Conservation (phyloP, 2,797 vertebrate species). For the Iguana delicatissima region DNA sequence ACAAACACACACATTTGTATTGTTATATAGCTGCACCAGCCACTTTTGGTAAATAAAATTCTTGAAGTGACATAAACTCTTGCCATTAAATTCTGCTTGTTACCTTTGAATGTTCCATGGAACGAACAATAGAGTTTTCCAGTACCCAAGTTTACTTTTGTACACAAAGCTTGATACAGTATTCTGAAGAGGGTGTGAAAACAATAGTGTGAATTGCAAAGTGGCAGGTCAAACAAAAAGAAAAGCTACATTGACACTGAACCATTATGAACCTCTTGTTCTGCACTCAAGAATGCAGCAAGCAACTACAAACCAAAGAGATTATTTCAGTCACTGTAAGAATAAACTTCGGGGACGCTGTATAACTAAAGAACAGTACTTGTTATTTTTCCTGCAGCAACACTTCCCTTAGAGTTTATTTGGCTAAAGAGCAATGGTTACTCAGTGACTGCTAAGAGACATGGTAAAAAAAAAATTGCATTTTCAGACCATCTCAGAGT, state of each 20-base stretch:
- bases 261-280: slow-evolving; percentile 61
- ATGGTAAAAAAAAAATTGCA: not conserved
- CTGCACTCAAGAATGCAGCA: slow-evolving; percentile 33
- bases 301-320: slow-evolving; percentile 59
- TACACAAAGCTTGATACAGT: slow-evolving; percentile 44
- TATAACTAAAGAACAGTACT: not conserved
- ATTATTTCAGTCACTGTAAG: not conserved
- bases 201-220: slow-evolving; percentile 65
- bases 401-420: not conserved
- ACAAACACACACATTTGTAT: too few relatives aligned
- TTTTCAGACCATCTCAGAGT: not conserved
- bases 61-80: slow-evolving; percentile 52
- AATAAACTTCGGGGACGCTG: not conserved
- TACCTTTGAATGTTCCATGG: slow-evolving; percentile 62
- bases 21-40: not conserved
- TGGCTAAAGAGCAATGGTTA: not conserved
- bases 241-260: slow-evolving; percentile 43
- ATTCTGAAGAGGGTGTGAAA: slow-evolving; percentile 62
- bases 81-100: slow-evolving; percentile 60
- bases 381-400: not conserved
- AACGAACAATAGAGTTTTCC: slow-evolving; percentile 56
- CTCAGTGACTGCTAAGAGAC: not conserved
- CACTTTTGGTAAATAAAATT: slow-evolving; percentile 42
- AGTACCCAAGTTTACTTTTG: slow-evolving; percentile 58
- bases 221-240: slow-evolving; percentile 52